Conservation (phyloP, 2,888 invertebrate genomes). For the Lasioglossum figueresi region DNA sequence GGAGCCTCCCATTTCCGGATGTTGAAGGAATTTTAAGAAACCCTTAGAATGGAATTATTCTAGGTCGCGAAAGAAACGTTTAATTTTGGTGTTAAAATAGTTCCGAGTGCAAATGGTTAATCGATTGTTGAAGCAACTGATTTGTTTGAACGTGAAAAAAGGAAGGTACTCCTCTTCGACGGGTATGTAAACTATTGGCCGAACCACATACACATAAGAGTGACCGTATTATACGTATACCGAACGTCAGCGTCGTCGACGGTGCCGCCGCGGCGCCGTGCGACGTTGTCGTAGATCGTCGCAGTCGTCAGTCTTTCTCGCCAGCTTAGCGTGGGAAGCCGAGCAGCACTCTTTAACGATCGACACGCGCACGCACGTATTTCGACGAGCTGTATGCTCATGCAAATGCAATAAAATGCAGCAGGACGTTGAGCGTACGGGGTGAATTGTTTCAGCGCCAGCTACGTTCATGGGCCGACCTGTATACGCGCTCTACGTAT, state of each 20-base stretch:
- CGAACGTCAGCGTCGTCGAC: neutral
- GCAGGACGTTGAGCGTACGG: constrained; percentile 31
- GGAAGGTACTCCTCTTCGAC: neutral
- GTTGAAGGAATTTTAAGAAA: too few relatives aligned
- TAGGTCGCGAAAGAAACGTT: too few relatives aligned
- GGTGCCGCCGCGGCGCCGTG: neutral
- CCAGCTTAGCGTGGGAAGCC: constrained; percentile 58
- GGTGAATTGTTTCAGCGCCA: constrained; percentile 32
- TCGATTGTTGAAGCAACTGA: neutral
- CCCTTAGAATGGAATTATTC: too few relatives aligned
- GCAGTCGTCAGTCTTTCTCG: constrained; percentile 34
- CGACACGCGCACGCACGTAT: constrained; percentile 38
- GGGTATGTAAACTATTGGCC: neutral
- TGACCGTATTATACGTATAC: neutral
- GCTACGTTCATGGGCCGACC: constrained; percentile 28
- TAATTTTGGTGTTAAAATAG: too few relatives aligned
- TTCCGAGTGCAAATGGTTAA: neutral
- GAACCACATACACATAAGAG: neutral
- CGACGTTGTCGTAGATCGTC: constrained; percentile 7
- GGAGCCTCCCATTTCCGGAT: too few relatives aligned
- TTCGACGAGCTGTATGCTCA: constrained; percentile 13
- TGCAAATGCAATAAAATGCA: constrained; percentile 63
- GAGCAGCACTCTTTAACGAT: constrained; percentile 66
- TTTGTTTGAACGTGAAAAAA: neutral
- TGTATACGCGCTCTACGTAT: constrained; percentile 43